Evolutionary conservation across 2,888 invertebrate genomes (phyloP), one percentile per base, ranked within the genome.

Genomic region (Chloroclysta siterata): DNA sequence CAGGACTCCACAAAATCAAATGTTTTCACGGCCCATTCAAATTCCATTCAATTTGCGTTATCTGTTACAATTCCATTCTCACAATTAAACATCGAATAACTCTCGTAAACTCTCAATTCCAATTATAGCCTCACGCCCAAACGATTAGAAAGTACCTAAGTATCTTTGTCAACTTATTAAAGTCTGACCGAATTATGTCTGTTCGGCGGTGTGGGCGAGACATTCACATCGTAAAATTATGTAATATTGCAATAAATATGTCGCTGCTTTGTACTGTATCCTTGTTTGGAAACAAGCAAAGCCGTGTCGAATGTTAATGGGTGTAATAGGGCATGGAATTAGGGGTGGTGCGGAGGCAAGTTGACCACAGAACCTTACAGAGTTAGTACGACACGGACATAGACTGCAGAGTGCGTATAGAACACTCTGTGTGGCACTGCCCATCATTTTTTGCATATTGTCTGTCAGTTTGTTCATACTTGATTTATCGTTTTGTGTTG

Each of bases 161-260:
- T 60, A 90, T 89, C 90, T 92, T 93, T 93, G 92, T 93, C 81
- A 86, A 77, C 89, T 88, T 77, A 84, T 92, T 92, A 93, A 93
- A 93, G 87, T 93, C 85, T 93, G 92, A 93, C 92, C 90, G 91
- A 91, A 87, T 93, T 90, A 92, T 36, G 7, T 22, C 46, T 55
- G 50, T 58, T 48, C 72, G 74, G 72, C 72, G 72, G 75, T 74
- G 74, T 78, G 70, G 77, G 78, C 47, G 80, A 80, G 77, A 80
- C 72, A 87, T 91, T 91, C 92, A 87, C 91, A 90, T 93, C 92
- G 90, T 93, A 86, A 92, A 91, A 88, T 86, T 83, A 84, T 90
- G 85, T 89, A 82, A 83, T 88, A 87, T 87, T 86, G 89, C 87
- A 83, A 92, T 93, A 89, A 91, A 92, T 90, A 86, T 88, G 89